Conservation (phyloP, 1,140 invertebrate species). For the Zaprionus gabonicus region DNA sequence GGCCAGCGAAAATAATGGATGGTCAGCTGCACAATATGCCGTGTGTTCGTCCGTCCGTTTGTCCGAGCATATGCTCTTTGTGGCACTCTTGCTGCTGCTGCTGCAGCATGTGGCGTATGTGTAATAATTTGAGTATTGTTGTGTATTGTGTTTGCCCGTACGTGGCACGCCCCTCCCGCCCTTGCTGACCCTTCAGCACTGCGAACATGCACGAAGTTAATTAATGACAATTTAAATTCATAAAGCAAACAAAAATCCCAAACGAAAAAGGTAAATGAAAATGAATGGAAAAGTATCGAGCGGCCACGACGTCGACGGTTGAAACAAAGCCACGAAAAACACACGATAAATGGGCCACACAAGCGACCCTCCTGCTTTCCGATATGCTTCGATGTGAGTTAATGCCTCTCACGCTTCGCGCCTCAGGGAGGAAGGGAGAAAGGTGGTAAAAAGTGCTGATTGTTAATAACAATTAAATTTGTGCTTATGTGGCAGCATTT, state of each 20-base stretch:
- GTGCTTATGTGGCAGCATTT: slow-evolving; percentile 80
- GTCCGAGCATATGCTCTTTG: slow-evolving; percentile 11
- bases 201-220: slow-evolving; percentile 59
- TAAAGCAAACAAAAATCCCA: slow-evolving; percentile 77
- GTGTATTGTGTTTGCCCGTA: slow-evolving; percentile 7
- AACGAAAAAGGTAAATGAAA: slow-evolving; percentile 79
- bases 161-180: not conserved
- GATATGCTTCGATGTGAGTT: slow-evolving; percentile 9
- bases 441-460: slow-evolving; percentile 67
- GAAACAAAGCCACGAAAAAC: slow-evolving; percentile 67
- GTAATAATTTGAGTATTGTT: slow-evolving; percentile 60
- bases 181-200: not conserved
- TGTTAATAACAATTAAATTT: slow-evolving; percentile 83
- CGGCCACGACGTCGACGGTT: slow-evolving; percentile 33
- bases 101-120: slow-evolving; percentile 59
- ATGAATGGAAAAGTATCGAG: slow-evolving; percentile 69
- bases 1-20: slow-evolving; percentile 62
- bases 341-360: slow-evolving; percentile 45
- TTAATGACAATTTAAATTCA: slow-evolving; percentile 83
- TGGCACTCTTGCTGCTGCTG: slow-evolving; percentile 2
- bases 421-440: not conserved
- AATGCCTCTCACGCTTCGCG: not conserved
- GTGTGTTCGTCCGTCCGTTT: not conserved
- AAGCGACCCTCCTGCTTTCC: not conserved
- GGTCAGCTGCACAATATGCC: slow-evolving; percentile 50